Base-by-base conservation (phyloP, 2,113 vertebrate genomes). In the Amphilophus citrinellus region DNA sequence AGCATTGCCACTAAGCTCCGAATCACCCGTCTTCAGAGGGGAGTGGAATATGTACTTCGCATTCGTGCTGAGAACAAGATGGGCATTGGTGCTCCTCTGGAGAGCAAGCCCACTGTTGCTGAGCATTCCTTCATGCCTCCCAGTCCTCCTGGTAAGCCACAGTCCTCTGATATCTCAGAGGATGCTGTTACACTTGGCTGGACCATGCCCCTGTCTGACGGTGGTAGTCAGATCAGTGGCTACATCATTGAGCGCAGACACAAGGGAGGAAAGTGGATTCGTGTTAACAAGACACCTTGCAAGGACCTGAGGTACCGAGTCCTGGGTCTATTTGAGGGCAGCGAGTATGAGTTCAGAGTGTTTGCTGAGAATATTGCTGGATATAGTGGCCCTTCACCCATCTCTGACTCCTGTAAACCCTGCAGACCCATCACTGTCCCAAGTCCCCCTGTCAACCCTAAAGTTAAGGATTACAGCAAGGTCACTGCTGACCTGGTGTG, bases 311-410 rank as follows among this genome's bases (percentile, higher is more conserved):
- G 96, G 88, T 98, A 96, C 93, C 96, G 96, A 95, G 98, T 98
- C 63, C 96, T 97, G 14, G 98, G 98, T 84, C 97, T 99, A 79
- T 99, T 97, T 94, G 98, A 99, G 84, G 97, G 98, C 87, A 99
- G 96, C 56, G 97, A 97, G 14, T 99, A 99, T 27, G 98, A 99
- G 91, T 99, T 99, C 93, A 97, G 98, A 95, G 97, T 98, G 82
- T 98, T 98, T 96, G 98, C 98, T 80, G 98, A 99, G 96, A 99
- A 99, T 80, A 97, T 97, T 77, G 97, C 97, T 77, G 98, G 98
- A 65, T 95, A 97, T 92, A 99, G 98, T 86, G 97, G 97, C 76
- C 98, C 98, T 35, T 99, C 98, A 77, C 97, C 97, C 87, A 93
- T 91, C 87, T 99, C 98, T 84, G 98, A 99, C 84, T 96, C 96